A percentile compares a stretch with the other conserved stretches of the same genome.
Conservation (phyloP, 2,113 vertebrate species). For the Cyanoderma ruficeps region DNA sequence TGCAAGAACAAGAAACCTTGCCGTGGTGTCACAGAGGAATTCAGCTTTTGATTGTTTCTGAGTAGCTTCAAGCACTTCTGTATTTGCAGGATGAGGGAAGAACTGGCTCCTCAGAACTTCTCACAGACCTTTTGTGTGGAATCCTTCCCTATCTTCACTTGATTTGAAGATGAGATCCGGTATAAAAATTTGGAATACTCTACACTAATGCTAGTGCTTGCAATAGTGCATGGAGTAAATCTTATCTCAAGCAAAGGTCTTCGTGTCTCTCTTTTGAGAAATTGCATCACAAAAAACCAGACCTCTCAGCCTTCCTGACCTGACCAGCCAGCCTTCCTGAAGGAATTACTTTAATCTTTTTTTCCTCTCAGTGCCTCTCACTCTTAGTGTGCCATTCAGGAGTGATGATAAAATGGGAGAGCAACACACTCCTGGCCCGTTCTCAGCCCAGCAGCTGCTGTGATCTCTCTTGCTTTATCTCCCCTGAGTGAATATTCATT, state of each 20-base stretch:
- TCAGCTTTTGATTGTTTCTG: not conserved
- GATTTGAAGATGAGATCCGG: not conserved
- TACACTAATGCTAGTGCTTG: not conserved
- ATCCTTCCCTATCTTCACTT: not conserved
- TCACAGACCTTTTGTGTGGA: not conserved
- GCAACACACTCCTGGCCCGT: not conserved
- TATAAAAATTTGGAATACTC: not conserved
- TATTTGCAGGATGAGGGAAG: not conserved
- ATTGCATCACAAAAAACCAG: not conserved
- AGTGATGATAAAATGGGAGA: not conserved
- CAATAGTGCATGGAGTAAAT: not conserved
- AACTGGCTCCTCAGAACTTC: not conserved
- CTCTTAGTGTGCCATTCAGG: not conserved
- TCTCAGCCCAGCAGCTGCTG: not conserved
- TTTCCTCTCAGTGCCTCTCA: not conserved
- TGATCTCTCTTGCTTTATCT: not conserved
- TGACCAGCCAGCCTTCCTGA: not conserved
- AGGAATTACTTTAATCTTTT: not conserved
- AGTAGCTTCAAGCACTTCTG: not conserved
- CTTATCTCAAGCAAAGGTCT: not conserved
- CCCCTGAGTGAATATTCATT: not conserved
- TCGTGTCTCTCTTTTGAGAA: accelerated
- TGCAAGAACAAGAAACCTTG: not conserved
- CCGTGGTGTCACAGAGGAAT: not conserved
- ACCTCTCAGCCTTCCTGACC: not conserved